Evolutionary conservation across 2,113 vertebrate genomes (phyloP).

Genomic region (Cyrtonyx montezumae): DNA sequence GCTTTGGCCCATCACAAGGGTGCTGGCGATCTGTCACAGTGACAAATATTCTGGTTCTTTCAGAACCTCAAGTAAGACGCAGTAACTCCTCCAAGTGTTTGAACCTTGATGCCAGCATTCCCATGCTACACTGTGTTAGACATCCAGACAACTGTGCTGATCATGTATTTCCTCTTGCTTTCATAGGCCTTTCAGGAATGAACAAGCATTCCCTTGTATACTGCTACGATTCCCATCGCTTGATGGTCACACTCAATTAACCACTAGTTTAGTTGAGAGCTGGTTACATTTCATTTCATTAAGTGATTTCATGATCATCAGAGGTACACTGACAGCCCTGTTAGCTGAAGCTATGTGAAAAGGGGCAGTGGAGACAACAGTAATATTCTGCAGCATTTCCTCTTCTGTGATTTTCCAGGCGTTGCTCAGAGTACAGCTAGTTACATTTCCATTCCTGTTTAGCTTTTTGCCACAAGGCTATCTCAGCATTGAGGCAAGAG

Average conservation of each 20-base stretch:
- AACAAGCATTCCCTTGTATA: conserved; percentile 70
- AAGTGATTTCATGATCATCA: conserved; percentile 66
- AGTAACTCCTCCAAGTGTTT: conserved; percentile 4
- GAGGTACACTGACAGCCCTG: conserved; percentile 64
- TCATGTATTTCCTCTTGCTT: conserved; percentile 59
- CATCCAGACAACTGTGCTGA: conserved; percentile 59
- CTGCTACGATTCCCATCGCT: conserved; percentile 48
- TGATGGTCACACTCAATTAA: conserved; percentile 72
- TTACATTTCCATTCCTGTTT: not conserved
- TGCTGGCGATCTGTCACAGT: conserved; percentile 12
- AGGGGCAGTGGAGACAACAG: conserved; percentile 42
- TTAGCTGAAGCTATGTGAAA: conserved; percentile 34
- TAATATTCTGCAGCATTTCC: conserved; percentile 46
- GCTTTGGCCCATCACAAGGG: conserved; percentile 1
- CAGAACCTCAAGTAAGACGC: not conserved
- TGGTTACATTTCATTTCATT: conserved; percentile 72
- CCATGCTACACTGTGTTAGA: not conserved
- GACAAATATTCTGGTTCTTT: conserved; percentile 27
- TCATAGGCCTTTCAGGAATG: conserved; percentile 65
- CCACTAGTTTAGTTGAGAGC: conserved; percentile 35
- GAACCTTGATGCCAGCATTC: conserved; percentile 27
- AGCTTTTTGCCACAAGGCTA: not conserved
- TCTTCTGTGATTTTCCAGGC: conserved; percentile 23
- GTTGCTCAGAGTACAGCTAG: not conserved
- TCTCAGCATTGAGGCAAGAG: not conserved